A percentile compares a stretch with the other conserved stretches of the same genome.
These are phyloP conservation scores for Lophotis ruficrista DNA, from an alignment of 2,113 vertebrate genomes.

Conservation along the genomic window DNA sequence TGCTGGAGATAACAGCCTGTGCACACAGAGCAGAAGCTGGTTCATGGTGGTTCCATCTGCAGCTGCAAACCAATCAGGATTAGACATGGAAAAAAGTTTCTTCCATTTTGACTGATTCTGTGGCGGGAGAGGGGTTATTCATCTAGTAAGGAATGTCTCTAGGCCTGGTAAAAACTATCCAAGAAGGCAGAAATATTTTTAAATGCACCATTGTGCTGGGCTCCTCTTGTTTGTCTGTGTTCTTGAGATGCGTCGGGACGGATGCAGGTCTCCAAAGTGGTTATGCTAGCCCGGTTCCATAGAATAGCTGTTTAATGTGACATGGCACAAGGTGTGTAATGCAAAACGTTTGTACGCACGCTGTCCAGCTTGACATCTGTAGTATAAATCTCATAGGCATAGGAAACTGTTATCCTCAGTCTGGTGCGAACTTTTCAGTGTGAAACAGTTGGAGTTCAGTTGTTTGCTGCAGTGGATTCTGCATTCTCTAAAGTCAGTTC, in stretches of 20 bases:
- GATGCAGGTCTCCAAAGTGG: neutral
- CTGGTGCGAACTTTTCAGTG: neutral
- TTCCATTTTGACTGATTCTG: neutral
- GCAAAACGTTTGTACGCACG: neutral
- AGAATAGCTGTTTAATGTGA: neutral
- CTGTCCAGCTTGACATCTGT: neutral
- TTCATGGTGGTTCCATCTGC: neutral
- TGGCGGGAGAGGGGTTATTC: neutral
- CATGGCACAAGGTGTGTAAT: neutral
- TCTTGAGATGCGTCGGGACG: neutral
- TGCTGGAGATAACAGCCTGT: conserved; percentile 30
- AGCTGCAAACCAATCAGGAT: neutral
- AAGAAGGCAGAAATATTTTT: neutral
- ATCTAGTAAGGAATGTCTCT: neutral
- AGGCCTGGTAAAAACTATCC: neutral
- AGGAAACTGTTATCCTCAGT: neutral
- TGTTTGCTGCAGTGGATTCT: neutral
- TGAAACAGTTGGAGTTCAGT: neutral
- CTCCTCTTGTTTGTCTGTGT: neutral
- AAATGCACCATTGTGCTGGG: neutral
- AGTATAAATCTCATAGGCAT: neutral
- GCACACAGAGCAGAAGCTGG: neutral
- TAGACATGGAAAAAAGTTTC: neutral
- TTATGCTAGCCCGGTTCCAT: neutral
- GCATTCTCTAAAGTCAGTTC: neutral